A percentile compares a stretch with the other conserved stretches of the same genome.
Evolutionary conservation across 2,888 invertebrate species (phyloP).

Genomic region (Pocota personata): DNA sequence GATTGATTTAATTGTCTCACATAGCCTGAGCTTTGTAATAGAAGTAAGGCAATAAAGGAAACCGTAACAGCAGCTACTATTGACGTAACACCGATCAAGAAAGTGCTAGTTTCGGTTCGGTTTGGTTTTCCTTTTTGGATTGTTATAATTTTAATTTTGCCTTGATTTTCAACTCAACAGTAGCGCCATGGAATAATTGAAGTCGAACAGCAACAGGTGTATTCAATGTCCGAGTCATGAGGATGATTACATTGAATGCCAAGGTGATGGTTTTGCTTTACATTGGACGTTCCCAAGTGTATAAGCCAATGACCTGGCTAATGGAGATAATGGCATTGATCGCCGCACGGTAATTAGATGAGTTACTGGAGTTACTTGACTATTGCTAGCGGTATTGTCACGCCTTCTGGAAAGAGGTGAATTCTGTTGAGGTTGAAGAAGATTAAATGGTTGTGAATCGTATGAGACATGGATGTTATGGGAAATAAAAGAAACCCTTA

Average conservation of each 20-base stretch:
- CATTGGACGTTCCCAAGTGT: neutral
- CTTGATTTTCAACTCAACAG: conserved; percentile 13
- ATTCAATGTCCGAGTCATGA: neutral
- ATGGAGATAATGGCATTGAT: conserved; percentile 13
- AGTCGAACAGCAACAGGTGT: neutral
- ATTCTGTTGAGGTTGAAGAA: neutral
- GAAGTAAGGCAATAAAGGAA: conserved; percentile 69
- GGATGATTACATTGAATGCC: conserved; percentile 49
- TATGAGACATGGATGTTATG: neutral
- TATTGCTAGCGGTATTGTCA: neutral
- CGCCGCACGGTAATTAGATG: conserved; percentile 5
- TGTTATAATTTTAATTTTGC: neutral
- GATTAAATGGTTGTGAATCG: neutral
- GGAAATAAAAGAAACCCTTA: too few species aligned
- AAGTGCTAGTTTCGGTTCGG: conserved; percentile 18
- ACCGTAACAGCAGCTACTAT: conserved; percentile 13
- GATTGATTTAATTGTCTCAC: conserved; percentile 62
- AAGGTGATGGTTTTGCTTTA: conserved; percentile 40
- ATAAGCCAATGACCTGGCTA: conserved; percentile 46
- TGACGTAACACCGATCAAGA: conserved; percentile 37
- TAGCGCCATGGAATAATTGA: neutral
- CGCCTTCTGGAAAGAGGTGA: neutral
- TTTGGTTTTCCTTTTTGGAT: conserved; percentile 19
- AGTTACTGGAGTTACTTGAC: neutral
- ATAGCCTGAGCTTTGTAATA: neutral